A percentile compares a stretch with the other conserved stretches of the same genome.
phyloP scores from a whole-genome alignment of 2,888 invertebrate species.

The Drosophila testacea region DNA sequence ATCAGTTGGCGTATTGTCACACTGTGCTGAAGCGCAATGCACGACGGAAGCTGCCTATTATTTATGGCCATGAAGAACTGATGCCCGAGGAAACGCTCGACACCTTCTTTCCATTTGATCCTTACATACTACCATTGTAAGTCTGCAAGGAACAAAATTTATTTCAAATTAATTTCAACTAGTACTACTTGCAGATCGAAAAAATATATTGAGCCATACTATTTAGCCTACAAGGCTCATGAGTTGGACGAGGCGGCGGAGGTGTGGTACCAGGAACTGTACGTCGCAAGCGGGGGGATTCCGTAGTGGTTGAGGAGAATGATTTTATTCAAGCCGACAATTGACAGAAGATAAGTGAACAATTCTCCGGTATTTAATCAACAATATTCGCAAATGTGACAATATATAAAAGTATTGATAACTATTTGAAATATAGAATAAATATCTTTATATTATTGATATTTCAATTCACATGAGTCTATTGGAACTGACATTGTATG shows the following conservation, averaged over 20 bases:
- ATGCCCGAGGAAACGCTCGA: conserved; percentile 86
- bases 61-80: conserved; percentile 86
- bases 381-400: no score
- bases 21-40: conserved; percentile 94
- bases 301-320: conserved; percentile 82
- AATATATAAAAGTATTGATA: no score
- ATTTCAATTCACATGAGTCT: conserved; percentile 8
- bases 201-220: conserved; percentile 81
- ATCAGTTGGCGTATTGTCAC: conserved; percentile 97
- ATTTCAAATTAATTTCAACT: not conserved
- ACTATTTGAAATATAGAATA: no score
- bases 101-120: conserved; percentile 96
- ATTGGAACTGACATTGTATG: not conserved
- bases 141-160: conserved; percentile 51
- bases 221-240: conserved; percentile 58
- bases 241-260: conserved; percentile 68
- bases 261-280: conserved; percentile 15
- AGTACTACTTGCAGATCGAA: conserved; percentile 72
- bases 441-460: conserved; percentile 17
- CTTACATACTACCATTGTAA: conserved; percentile 89
- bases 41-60: conserved; percentile 87
- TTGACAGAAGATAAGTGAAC: no score
- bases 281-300: conserved; percentile 82
- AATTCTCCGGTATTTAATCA: no score
- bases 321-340: no score